These are phyloP conservation scores for Ceratina australensis DNA, from an alignment of 1,140 invertebrate species.

Conservation along the genomic window DNA sequence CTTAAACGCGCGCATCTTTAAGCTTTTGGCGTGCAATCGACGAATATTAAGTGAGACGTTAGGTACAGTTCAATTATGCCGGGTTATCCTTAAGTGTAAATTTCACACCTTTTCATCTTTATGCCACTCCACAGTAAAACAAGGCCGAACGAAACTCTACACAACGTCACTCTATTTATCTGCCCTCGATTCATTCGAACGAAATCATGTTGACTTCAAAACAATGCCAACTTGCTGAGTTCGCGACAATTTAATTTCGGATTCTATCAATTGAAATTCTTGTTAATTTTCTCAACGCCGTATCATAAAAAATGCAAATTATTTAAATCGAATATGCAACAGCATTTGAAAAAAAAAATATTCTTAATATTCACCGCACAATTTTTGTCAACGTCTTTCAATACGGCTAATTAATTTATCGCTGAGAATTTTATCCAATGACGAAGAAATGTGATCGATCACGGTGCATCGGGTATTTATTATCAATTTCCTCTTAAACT, in stretches of 20 bases:
- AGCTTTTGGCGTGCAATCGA: slow-evolving; percentile 20
- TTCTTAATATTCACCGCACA: too few species aligned
- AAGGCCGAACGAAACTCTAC: background rate
- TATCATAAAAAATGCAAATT: too few species aligned
- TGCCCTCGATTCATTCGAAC: too few species aligned
- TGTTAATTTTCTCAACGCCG: too few species aligned
- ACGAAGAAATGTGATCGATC: background rate
- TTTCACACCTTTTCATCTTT: slow-evolving; percentile 11
- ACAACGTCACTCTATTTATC: too few species aligned
- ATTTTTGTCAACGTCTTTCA: background rate
- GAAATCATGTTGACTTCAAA: too few species aligned
- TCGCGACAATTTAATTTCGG: too few species aligned
- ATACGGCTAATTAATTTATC: background rate
- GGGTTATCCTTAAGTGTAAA: background rate
- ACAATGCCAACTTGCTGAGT: too few species aligned
- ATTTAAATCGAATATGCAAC: too few species aligned
- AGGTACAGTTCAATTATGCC: slow-evolving; percentile 10
- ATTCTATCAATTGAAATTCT: too few species aligned
- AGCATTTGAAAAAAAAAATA: too few species aligned
- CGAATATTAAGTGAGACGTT: slow-evolving; percentile 17
- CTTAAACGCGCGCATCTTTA: slow-evolving; percentile 22
- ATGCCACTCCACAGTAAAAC: background rate
- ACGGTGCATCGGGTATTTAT: background rate
- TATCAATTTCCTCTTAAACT: background rate
- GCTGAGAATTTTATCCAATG: background rate